Evolutionary conservation across 2,113 vertebrate species (phyloP).

Genomic region (Cyanistes caeruleus): DNA sequence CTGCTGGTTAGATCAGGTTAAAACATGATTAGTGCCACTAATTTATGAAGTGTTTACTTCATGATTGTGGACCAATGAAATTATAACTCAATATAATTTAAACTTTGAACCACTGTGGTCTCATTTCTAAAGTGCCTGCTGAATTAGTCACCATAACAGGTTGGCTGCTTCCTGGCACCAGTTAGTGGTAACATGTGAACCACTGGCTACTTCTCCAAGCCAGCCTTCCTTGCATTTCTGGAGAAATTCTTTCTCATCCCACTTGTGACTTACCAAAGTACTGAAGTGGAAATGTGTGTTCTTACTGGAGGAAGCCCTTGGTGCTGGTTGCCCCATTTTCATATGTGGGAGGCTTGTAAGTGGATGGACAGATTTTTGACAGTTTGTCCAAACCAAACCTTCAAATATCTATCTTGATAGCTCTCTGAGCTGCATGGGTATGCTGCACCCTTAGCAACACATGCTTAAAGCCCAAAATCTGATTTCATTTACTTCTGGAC

Average conservation of each 20-base stretch:
- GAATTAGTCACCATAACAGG: neutral
- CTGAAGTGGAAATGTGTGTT: neutral
- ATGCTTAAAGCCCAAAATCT: neutral
- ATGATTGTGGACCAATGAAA: conserved; percentile 48
- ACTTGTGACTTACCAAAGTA: neutral
- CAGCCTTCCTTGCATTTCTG: neutral
- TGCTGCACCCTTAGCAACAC: neutral
- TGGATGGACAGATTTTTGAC: neutral
- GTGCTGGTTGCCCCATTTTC: neutral
- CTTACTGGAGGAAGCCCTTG: neutral
- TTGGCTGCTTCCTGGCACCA: neutral
- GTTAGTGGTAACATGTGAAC: neutral
- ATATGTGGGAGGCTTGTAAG: neutral
- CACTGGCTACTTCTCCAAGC: neutral
- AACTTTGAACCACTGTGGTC: conserved; percentile 32
- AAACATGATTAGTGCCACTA: conserved; percentile 33
- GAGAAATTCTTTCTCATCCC: neutral
- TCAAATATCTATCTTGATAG: neutral
- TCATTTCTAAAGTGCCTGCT: neutral
- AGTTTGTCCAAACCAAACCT: neutral
- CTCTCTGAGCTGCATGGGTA: neutral
- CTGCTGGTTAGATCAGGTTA: neutral
- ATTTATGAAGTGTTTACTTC: conserved; percentile 30
- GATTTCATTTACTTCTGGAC: neutral
- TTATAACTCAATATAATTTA: conserved; percentile 51